Conservation (phyloP, 2,888 invertebrate species). For the Diogma glabrata region DNA sequence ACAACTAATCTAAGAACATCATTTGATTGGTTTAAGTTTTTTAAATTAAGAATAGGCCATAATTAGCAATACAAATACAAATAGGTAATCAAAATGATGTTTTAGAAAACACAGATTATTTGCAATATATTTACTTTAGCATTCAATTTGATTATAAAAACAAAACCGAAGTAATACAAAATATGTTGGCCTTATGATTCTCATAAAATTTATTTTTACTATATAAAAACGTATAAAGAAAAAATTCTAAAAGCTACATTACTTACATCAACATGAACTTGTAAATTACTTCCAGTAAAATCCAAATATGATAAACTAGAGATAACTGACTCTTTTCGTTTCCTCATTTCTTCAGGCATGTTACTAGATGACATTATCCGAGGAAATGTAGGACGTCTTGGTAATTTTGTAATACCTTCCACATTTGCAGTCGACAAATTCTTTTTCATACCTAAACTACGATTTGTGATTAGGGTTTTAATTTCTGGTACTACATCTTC, state of each 20-base stretch:
- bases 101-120: no score
- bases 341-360: constrained; percentile 32
- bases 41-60: no score
- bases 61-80: no score
- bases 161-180: no score
- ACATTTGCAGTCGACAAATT: constrained; percentile 36
- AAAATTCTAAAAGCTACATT: neutral
- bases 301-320: constrained; percentile 62
- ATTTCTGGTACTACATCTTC: constrained; percentile 38
- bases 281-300: constrained; percentile 61
- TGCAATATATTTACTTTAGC: no score
- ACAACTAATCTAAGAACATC: no score
- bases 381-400: constrained; percentile 35
- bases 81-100: no score
- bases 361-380: constrained; percentile 35
- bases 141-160: no score
- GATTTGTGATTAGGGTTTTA: constrained; percentile 32
- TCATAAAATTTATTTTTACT: no score
- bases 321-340: constrained; percentile 53
- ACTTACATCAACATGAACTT: constrained; percentile 54
- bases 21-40: no score
- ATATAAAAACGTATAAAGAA: neutral
- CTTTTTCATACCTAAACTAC: constrained; percentile 30
- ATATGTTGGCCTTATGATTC: no score
- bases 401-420: constrained; percentile 29